Conservation (phyloP, 2,888 invertebrate species). For the Habrosyne pyritoides region DNA sequence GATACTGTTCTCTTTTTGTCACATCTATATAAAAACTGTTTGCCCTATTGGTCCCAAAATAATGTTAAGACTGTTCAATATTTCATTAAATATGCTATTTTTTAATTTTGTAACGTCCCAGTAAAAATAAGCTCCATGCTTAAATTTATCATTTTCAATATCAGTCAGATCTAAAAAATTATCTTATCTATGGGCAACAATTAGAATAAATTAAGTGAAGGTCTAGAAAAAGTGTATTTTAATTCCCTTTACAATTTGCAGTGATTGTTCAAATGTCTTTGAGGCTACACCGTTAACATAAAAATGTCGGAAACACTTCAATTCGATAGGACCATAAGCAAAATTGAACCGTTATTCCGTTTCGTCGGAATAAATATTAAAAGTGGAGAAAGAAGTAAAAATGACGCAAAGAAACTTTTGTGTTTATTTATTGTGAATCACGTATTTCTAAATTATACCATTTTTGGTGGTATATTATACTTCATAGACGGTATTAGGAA, state of each 20-base stretch:
- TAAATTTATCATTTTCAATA: too few species aligned
- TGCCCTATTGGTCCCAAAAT: too few species aligned
- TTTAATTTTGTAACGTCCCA: too few species aligned
- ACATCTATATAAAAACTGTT: too few species aligned
- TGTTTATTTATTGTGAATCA: constrained; percentile 15
- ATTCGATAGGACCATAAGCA: constrained; percentile 42
- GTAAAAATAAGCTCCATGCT: too few species aligned
- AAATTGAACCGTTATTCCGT: constrained; percentile 35
- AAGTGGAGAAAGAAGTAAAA: constrained; percentile 18
- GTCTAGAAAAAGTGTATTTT: background rate
- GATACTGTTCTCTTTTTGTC: too few species aligned
- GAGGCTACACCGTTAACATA: background rate
- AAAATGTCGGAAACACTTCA: constrained; percentile 17
- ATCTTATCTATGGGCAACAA: background rate
- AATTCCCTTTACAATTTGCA: background rate
- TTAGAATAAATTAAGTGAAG: background rate
- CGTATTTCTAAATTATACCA: constrained; percentile 42
- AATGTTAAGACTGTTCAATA: too few species aligned
- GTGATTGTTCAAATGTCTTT: background rate
- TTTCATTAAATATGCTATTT: too few species aligned
- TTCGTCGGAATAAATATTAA: constrained; percentile 44
- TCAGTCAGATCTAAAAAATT: background rate
- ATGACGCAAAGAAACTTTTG: constrained; percentile 18
- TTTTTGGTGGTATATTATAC: constrained; percentile 43
- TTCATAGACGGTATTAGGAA: constrained; percentile 38